Conservation (phyloP, 2,113 vertebrate genomes). For the Odocoileus hemionus region DNA sequence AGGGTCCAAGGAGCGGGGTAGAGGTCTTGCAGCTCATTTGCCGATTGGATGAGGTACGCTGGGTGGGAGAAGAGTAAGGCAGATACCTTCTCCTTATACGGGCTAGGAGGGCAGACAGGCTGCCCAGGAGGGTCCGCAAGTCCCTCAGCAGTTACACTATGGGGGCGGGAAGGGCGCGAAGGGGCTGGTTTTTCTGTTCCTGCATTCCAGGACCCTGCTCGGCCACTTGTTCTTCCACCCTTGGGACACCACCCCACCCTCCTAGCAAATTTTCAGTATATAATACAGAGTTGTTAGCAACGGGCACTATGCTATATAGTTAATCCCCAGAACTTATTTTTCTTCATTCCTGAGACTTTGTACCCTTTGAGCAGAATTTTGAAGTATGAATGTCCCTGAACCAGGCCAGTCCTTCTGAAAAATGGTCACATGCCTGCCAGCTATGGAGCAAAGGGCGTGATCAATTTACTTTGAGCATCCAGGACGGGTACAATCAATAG, state of each 20-base stretch:
- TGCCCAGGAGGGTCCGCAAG: neutral
- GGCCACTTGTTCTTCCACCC: neutral
- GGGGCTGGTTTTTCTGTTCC: neutral
- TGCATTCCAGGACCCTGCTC: neutral
- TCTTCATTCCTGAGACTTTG: neutral
- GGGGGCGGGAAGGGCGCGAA: fast-evolving
- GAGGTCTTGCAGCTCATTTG: neutral
- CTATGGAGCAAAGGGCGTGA: neutral
- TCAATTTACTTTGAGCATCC: neutral
- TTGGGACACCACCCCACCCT: neutral
- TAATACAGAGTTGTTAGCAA: neutral
- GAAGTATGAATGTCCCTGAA: neutral
- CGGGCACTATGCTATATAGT: fast-evolving
- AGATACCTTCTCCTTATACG: neutral
- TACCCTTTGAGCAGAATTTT: neutral
- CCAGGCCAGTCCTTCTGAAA: neutral
- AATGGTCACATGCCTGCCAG: neutral
- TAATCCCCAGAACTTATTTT: neutral
- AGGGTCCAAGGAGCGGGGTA: neutral
- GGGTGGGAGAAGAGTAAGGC: no score
- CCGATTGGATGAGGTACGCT: fast-evolving
- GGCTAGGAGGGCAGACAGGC: neutral
- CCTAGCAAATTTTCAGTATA: neutral
- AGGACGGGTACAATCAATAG: neutral
- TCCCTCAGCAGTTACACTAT: neutral